Evolutionary conservation across 2,888 invertebrate species (phyloP).

Genomic region (Lymantria dispar): DNA sequence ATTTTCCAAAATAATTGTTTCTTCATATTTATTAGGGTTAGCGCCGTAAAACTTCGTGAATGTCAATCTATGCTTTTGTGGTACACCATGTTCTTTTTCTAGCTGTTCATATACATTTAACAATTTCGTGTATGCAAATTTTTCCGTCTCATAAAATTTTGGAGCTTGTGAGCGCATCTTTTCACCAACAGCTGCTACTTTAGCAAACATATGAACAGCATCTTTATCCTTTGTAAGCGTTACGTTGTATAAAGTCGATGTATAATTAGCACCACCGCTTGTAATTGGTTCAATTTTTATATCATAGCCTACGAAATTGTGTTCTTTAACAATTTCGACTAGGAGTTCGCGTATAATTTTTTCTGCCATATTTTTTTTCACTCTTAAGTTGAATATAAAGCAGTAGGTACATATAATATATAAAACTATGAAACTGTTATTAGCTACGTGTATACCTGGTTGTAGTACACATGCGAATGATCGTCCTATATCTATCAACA

Average conservation of each 20-base stretch:
- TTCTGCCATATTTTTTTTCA: not conserved
- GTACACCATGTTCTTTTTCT: slow-evolving; percentile 7
- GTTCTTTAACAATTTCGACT: slow-evolving; percentile 21
- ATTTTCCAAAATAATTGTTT: slow-evolving; percentile 14
- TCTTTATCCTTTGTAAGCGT: slow-evolving; percentile 15
- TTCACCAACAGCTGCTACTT: slow-evolving; percentile 47
- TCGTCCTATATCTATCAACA: too few species aligned
- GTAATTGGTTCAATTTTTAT: too few species aligned
- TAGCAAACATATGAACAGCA: slow-evolving; percentile 42
- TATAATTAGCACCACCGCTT: too few species aligned
- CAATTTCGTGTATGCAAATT: slow-evolving; percentile 5
- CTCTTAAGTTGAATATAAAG: too few species aligned
- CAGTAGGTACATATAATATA: too few species aligned
- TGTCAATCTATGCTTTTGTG: too few species aligned
- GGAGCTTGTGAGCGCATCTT: not conserved
- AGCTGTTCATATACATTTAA: slow-evolving; percentile 3
- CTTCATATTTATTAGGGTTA: slow-evolving; percentile 3
- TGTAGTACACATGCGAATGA: too few species aligned
- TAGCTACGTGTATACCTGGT: too few species aligned
- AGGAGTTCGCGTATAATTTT: slow-evolving; percentile 12
- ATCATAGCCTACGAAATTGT: too few species aligned
- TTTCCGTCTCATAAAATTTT: slow-evolving; percentile 2
- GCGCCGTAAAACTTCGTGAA: slow-evolving; percentile 12
- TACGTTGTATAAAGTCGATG: too few species aligned
- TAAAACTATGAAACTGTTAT: too few species aligned